A percentile compares a stretch with the other conserved stretches of the same genome.
phyloP scores from a whole-genome alignment of 2,797 vertebrate genomes.

The Allobates femoralis region DNA sequence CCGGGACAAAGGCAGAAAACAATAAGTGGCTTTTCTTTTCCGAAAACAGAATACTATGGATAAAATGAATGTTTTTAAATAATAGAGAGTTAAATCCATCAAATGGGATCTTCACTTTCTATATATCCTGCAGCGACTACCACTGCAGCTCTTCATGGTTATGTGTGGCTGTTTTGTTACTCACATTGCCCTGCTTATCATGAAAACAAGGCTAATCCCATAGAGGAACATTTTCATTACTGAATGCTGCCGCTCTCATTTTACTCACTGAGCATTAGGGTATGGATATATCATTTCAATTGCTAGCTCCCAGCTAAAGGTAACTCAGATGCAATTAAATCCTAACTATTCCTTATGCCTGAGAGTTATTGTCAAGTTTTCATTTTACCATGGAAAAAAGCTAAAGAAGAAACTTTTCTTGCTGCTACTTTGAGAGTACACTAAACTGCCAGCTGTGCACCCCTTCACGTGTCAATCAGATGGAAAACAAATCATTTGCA shows the following conservation, averaged over 20 bases:
- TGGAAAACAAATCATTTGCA: not conserved
- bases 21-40: not conserved
- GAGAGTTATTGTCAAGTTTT: constrained; percentile 30
- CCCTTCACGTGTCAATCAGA: not conserved
- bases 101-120: not conserved
- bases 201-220: constrained; percentile 46
- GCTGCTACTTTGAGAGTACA: not conserved
- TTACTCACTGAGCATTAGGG: constrained; percentile 46
- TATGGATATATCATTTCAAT: constrained; percentile 46
- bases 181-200: constrained; percentile 17
- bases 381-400: constrained; percentile 8
- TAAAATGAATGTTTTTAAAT: constrained; percentile 20
- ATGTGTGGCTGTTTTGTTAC: constrained; percentile 34
- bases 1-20: not conserved
- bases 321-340: constrained; percentile 47
- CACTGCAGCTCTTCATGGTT: not conserved
- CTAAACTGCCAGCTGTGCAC: not conserved
- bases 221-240: constrained; percentile 50
- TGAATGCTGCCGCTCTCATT: constrained; percentile 36
- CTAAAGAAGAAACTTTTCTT: not conserved
- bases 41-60: constrained; percentile 16
- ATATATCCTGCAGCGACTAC: constrained; percentile 28
- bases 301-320: constrained; percentile 39
- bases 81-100: constrained; percentile 3
- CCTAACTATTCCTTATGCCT: constrained; percentile 31